Base-by-base conservation (phyloP, 2,797 vertebrate genomes). In the Eleutherodactylus coqui region DNA sequence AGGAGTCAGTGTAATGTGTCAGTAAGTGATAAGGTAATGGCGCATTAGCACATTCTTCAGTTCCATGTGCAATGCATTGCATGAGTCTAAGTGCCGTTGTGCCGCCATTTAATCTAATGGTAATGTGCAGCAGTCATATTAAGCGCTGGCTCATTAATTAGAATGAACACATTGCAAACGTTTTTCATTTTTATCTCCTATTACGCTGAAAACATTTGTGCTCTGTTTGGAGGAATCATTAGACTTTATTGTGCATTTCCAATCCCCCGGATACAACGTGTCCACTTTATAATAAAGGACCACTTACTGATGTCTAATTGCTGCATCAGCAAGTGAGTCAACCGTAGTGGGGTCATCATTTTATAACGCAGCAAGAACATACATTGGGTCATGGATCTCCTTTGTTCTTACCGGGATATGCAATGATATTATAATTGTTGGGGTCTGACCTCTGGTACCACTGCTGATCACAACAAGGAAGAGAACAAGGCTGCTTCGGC, bases 11-110 rank as follows among this genome's bases (percentile, higher is more conserved):
- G 14, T 43, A 64, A 49, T 69, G 60, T 81, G 79, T 69, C 62
- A 51, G 62, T n/a, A 17, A 81, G 64, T 70, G 79, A 69, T 82
- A 82, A 70, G 79, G 79, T 53, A 70, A 82, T 82, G 45, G 79
- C 13, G 9, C 17, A 70, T n/a, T 70, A 70, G 19, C 62, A 80
- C 60, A 69, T 67, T 49, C 60, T 29, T 64, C 77, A 41, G 36
- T 27, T 43, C 38, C 77, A 32, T 36, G 27, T 49, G 60, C 43
- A 21, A 29, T 49, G 8, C 79, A 49, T 81, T 24, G 79, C 62
- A 36, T 24, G 62, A n/a, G 34, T 69, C 32, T 70, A 51, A 82
- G 29, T 69, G 62, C 32, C 55, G 14, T 5, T n/a, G 21, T 69
- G n/a, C 34, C 55, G 32, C 60, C 79, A 38, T 69, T 70, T 70